Evolutionary conservation across 2,797 vertebrate species (phyloP), one percentile per base, ranked within the genome.

Genomic region (Percopsis omiscomaycus): DNA sequence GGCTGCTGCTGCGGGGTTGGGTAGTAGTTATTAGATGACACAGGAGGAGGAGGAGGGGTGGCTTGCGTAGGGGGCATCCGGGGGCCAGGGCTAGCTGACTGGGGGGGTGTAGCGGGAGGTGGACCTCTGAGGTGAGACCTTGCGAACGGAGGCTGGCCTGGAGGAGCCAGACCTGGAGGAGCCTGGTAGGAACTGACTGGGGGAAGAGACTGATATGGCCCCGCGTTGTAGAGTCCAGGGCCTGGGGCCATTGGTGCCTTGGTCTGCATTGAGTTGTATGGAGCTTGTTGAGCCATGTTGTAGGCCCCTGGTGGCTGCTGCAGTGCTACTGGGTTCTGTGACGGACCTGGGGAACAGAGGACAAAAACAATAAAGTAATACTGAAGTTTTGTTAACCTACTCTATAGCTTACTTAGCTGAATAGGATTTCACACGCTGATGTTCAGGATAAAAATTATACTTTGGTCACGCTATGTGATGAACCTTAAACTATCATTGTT

Each of bases 241-340:
- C 86, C 74, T n/a, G 91, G 86, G 48, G 91, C 89, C 0, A 81
- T 69, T 29, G 91, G 82, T 71, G 73, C 89, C 90, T 98, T 98
- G 22, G 84, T 85, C 4, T 90, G 91, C 53, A 79, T 74, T 66
- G 89, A 92, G 70, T 90, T 93, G 9, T 94, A 93, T 0, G 84
- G 80, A 61, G 90, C 89, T 78, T 93, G 94, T 59, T 83, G 88
- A 3, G 75, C 81, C 80, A 92, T 89, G 77, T 82, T 85, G 49
- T 92, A 94, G 73, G 78, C 91, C 78, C 87, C 80, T 29, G 93
- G 87, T 74, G 92, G 93, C 84, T 94, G 88, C 81, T 93, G 94
- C 71, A 95, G 72, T 65, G 76, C 59, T 44, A 92, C 75, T 52
- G 92, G 90, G 82, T 91, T 95, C 61, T 93, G 95, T 60, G 95